Evolutionary conservation across 2,113 vertebrate genomes (phyloP).

Genomic region (Oreochromis aureus): DNA sequence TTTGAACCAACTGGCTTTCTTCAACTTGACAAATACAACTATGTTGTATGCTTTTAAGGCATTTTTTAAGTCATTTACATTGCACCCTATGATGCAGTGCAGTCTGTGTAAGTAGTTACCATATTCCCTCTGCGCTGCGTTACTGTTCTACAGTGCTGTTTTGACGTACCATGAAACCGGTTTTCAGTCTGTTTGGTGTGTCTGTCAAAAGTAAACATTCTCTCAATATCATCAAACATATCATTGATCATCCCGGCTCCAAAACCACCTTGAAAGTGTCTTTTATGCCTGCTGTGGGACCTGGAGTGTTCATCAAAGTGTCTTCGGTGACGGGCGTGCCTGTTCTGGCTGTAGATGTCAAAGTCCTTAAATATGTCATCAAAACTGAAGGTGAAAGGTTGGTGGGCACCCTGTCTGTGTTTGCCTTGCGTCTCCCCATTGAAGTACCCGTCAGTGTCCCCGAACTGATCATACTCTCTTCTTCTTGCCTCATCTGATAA

Average conservation of each 20-base stretch:
- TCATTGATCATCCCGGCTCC: conserved; percentile 85
- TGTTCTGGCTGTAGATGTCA: conserved; percentile 82
- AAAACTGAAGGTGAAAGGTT: conserved; percentile 89
- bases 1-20: background rate
- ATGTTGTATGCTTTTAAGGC: background rate
- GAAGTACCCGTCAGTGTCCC: conserved; percentile 64
- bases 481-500: conserved; percentile 87
- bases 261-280: conserved; percentile 85
- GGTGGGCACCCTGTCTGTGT: conserved; percentile 69
- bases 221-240: conserved; percentile 91
- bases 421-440: conserved; percentile 58
- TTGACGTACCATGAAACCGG: conserved; percentile 81
- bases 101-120: conserved; percentile 97
- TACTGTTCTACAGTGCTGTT: conserved; percentile 92
- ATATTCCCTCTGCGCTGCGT: conserved; percentile 94
- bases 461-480: conserved; percentile 83
- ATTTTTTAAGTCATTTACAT: background rate
- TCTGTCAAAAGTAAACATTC: conserved; percentile 90
- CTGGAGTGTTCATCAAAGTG: conserved; percentile 89
- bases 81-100: conserved; percentile 71
- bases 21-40: background rate
- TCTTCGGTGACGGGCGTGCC: conserved; percentile 79
- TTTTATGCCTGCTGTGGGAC: conserved; percentile 78
- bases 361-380: conserved; percentile 94
- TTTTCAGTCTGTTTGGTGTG: conserved; percentile 76